Evolutionary conservation across 2,888 invertebrate species (phyloP).

Genomic region (Ormyrus rosae): DNA sequence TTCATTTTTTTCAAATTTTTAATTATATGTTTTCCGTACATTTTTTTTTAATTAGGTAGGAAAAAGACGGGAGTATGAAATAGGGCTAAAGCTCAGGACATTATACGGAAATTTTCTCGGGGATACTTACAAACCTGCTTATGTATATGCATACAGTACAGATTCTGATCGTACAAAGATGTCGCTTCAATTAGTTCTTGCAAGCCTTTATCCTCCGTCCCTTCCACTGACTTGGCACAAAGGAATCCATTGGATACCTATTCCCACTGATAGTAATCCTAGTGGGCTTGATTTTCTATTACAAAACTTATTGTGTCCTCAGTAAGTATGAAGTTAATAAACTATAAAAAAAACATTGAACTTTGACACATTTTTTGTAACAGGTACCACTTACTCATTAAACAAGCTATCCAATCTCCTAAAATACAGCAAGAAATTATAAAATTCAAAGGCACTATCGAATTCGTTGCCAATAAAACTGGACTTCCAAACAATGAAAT

Average conservation of each 20-base stretch:
- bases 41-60: constrained; percentile 44
- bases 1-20: neutral
- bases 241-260: constrained; percentile 59
- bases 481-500: neutral
- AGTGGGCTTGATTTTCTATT: neutral
- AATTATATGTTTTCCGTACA: no score
- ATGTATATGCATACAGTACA: constrained; percentile 59
- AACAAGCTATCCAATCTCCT: neutral
- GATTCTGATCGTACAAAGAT: constrained; percentile 62
- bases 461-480: neutral
- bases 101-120: constrained; percentile 61
- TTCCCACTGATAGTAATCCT: constrained; percentile 56
- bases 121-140: constrained; percentile 52
- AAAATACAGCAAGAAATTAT: neutral
- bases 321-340: neutral
- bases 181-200: constrained; percentile 62
- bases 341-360: neutral
- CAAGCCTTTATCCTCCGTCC: constrained; percentile 60
- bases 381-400: neutral
- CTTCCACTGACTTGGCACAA: constrained; percentile 56
- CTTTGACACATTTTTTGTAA: neutral
- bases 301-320: neutral
- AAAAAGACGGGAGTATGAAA: constrained; percentile 60
- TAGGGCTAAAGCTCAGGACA: constrained; percentile 60
- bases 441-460: neutral